phyloP scores from a whole-genome alignment of 2,797 vertebrate genomes.

The Paguma larvata region DNA sequence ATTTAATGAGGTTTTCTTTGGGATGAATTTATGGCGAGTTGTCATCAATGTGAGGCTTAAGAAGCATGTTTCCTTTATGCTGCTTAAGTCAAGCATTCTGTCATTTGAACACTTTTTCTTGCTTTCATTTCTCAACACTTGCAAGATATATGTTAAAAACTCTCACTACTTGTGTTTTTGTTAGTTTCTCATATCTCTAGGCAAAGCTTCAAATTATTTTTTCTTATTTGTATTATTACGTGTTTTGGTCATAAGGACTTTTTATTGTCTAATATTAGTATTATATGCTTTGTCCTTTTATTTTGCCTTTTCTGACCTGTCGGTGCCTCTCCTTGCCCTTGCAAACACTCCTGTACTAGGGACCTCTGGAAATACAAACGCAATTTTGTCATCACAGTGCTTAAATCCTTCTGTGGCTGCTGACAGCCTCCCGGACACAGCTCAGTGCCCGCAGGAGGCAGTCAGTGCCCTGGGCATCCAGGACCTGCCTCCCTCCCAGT shows the following conservation, averaged over 20 bases:
- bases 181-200: background rate
- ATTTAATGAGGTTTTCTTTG: background rate
- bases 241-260: background rate
- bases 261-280: background rate
- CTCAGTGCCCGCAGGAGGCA: background rate
- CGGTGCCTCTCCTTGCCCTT: background rate
- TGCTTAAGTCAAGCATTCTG: background rate
- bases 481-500: background rate
- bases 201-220: background rate
- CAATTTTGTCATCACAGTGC: background rate
- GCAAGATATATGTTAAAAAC: background rate
- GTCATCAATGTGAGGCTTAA: background rate
- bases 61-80: background rate
- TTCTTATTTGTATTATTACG: background rate
- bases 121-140: background rate
- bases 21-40: background rate
- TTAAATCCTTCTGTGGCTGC: background rate
- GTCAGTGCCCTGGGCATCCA: background rate
- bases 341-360: background rate
- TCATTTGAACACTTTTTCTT: background rate
- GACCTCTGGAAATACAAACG: background rate
- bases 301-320: background rate
- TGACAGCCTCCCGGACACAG: background rate
- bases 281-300: background rate
- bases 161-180: background rate